phyloP scores from a whole-genome alignment of 2,888 invertebrate genomes.

The Chymomyza caudatula region DNA sequence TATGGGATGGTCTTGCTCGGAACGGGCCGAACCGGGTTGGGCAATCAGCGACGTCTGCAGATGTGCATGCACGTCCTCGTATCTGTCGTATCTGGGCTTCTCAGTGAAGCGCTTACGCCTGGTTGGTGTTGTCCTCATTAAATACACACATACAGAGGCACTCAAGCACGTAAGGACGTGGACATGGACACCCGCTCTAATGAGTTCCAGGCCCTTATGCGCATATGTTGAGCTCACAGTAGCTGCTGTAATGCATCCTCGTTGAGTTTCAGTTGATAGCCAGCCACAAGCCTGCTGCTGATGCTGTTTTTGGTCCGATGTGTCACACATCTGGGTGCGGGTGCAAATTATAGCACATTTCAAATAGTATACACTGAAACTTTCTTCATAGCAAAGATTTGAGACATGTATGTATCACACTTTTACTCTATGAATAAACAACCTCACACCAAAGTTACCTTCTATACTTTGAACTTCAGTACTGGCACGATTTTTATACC shows the following conservation, averaged over 20 bases:
- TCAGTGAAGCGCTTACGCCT: slow-evolving; percentile 36
- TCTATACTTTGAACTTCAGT: no score
- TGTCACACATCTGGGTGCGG: slow-evolving; percentile 71
- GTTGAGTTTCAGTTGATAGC: slow-evolving; percentile 57
- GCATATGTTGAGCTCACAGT: slow-evolving; percentile 50
- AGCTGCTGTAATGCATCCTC: slow-evolving; percentile 15
- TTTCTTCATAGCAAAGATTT: not conserved
- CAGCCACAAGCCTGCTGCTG: slow-evolving; percentile 4
- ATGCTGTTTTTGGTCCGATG: slow-evolving; percentile 45
- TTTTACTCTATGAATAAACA: no score
- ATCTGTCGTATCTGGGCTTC: slow-evolving; percentile 48
- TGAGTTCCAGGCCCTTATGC: slow-evolving; percentile 66
- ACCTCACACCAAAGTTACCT: no score
- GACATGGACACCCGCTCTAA: slow-evolving; percentile 55
- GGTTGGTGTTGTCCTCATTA: slow-evolving; percentile 54
- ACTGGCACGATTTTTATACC: no score
- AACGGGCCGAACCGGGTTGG: slow-evolving; percentile 27
- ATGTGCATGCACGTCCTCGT: slow-evolving; percentile 48
- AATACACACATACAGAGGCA: slow-evolving; percentile 30
- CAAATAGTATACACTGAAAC: slow-evolving; percentile 56
- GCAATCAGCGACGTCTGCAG: slow-evolving; percentile 68
- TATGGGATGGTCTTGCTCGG: slow-evolving; percentile 23
- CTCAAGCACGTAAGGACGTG: slow-evolving; percentile 5
- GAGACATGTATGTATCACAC: no score
- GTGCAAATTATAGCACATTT: slow-evolving; percentile 71